Evolutionary conservation across 2,888 invertebrate genomes (phyloP).

Genomic region (Orthonychiurus folsomi): DNA sequence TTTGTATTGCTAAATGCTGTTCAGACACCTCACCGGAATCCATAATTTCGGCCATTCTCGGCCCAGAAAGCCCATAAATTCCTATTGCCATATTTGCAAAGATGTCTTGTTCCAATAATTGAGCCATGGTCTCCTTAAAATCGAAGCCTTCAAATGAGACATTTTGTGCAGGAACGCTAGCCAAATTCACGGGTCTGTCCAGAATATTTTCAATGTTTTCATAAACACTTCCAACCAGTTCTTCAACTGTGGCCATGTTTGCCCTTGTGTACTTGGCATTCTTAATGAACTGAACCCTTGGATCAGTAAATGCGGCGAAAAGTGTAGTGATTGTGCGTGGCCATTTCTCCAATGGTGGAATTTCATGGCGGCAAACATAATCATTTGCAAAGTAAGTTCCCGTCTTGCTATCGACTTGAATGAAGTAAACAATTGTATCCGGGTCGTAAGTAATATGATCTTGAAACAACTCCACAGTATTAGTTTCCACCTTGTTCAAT

Average conservation of each 20-base stretch:
- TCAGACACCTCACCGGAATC: neutral
- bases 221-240: neutral
- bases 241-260: neutral
- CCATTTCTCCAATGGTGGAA: slow-evolving; percentile 15
- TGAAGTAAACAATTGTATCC: slow-evolving; percentile 20
- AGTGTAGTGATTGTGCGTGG: neutral
- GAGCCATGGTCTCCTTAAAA: neutral
- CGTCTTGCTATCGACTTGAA: slow-evolving; percentile 23
- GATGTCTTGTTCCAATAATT: neutral
- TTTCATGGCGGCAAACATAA: slow-evolving; percentile 23
- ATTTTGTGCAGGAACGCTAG: neutral
- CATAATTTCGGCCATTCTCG: neutral
- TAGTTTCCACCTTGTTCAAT: neutral
- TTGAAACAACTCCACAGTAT: neutral
- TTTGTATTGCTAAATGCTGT: no score
- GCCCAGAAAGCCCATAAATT: neutral
- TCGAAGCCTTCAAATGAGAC: neutral
- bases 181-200: neutral
- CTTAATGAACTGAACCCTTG: neutral
- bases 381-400: slow-evolving; percentile 31
- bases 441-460: slow-evolving; percentile 6
- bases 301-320: neutral
- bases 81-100: neutral
- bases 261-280: neutral
- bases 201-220: neutral